phyloP scores from a whole-genome alignment of 2,888 invertebrate species.

The Drosophila anomelani region DNA sequence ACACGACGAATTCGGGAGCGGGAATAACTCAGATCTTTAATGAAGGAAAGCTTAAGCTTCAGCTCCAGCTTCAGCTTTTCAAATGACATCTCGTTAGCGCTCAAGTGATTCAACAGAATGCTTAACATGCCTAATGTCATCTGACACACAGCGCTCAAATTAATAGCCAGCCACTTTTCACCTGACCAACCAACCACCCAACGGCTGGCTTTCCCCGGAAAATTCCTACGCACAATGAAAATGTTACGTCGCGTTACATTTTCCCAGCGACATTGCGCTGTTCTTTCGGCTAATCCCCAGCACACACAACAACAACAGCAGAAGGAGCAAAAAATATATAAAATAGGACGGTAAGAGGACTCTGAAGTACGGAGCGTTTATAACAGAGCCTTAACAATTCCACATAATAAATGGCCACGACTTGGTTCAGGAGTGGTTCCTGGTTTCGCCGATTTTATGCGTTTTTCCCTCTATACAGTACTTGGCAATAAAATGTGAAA shows the following conservation, averaged over 20 bases:
- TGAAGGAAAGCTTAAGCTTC: slow-evolving; percentile 41
- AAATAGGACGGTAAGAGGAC: slow-evolving; percentile 53
- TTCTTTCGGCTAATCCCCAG: slow-evolving; percentile 72
- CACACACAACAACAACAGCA: slow-evolving; percentile 20
- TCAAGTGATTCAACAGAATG: slow-evolving; percentile 78
- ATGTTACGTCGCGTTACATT: slow-evolving; percentile 72
- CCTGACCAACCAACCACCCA: slow-evolving; percentile 60
- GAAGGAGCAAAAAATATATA: not conserved
- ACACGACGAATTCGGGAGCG: slow-evolving; percentile 28
- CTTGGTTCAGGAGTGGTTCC: slow-evolving; percentile 26
- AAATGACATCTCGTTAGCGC: slow-evolving; percentile 76
- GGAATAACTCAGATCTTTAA: slow-evolving; percentile 38
- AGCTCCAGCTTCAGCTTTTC: slow-evolving; percentile 60
- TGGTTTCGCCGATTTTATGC: slow-evolving; percentile 69
- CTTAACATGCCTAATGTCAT: slow-evolving; percentile 80
- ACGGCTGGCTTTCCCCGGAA: slow-evolving; percentile 47
- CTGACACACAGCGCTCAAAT: slow-evolving; percentile 74
- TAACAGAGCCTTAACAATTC: slow-evolving; percentile 69
- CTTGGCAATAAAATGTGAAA: slow-evolving; percentile 74
- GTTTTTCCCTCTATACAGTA: slow-evolving; percentile 63
- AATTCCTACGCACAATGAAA: slow-evolving; percentile 60
- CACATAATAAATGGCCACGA: slow-evolving; percentile 71
- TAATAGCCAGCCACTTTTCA: slow-evolving; percentile 77
- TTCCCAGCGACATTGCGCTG: slow-evolving; percentile 42
- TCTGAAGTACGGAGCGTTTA: slow-evolving; percentile 70